phyloP scores from a whole-genome alignment of 2,888 invertebrate species.

The Laspeyria flexula region DNA sequence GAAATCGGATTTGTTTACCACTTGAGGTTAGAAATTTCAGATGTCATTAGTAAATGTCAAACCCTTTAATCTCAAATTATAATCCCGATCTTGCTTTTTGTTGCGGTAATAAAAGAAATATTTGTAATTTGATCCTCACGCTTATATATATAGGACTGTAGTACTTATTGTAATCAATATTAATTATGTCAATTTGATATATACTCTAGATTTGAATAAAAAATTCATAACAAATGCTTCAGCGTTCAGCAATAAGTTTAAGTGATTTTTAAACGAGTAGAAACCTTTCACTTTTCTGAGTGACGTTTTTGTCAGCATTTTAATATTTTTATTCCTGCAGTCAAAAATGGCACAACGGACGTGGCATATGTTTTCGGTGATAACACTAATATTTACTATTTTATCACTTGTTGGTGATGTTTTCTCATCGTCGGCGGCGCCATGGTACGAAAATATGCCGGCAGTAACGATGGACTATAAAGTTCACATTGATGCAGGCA shows the following conservation, averaged over 20 bases:
- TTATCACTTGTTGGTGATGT: slow-evolving; percentile 81
- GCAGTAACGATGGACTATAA: slow-evolving; percentile 98
- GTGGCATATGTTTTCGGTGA: slow-evolving; percentile 82
- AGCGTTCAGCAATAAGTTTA: background rate
- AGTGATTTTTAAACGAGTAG: slow-evolving; percentile 2
- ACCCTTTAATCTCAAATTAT: too few relatives aligned
- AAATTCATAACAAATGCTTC: too few relatives aligned
- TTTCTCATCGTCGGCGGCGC: slow-evolving; percentile 85
- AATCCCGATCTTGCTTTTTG: too few relatives aligned
- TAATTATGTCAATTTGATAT: too few relatives aligned
- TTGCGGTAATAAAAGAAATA: too few relatives aligned
- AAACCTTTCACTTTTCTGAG: slow-evolving; percentile 12
- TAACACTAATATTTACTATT: slow-evolving; percentile 79
- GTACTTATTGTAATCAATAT: too few relatives aligned
- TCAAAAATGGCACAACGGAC: slow-evolving; percentile 81
- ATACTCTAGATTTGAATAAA: too few relatives aligned
- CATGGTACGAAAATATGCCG: slow-evolving; percentile 95
- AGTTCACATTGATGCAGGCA: slow-evolving; percentile 96
- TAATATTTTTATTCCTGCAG: slow-evolving; percentile 26
- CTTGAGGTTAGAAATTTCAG: too few relatives aligned
- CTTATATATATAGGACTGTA: too few relatives aligned
- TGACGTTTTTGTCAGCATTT: slow-evolving; percentile 37
- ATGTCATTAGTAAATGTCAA: too few relatives aligned
- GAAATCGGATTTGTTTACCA: too few relatives aligned
- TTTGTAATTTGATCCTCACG: too few relatives aligned